phyloP scores from a whole-genome alignment of 2,797 vertebrate species.

The Brachymystax lenok region DNA sequence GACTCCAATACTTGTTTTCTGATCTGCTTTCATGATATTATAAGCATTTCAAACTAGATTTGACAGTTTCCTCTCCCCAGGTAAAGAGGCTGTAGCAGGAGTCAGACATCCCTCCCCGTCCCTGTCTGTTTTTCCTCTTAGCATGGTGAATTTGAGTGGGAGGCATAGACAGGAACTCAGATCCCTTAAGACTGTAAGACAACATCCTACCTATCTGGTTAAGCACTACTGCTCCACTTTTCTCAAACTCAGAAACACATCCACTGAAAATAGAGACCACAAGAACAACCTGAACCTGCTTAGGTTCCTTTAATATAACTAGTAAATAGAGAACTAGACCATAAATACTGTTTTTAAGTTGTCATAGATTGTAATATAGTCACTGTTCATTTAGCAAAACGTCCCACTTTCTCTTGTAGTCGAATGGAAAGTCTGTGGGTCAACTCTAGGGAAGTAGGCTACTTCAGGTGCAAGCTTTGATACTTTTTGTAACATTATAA shows the following conservation, averaged over 20 bases:
- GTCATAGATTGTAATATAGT: not conserved
- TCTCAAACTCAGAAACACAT: conserved; percentile 50
- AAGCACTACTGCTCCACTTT: conserved; percentile 58
- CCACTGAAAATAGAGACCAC: conserved; percentile 16
- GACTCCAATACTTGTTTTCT: not conserved
- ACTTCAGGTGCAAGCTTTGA: not conserved
- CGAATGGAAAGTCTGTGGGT: not conserved
- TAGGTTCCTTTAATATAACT: not conserved
- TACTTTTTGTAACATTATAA: not conserved
- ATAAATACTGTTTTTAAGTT: not conserved
- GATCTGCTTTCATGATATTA: not conserved
- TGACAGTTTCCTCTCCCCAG: conserved; percentile 1
- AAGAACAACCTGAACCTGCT: conserved; percentile 1
- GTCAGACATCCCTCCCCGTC: conserved; percentile 19
- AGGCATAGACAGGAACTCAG: conserved; percentile 74
- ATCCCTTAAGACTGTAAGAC: conserved; percentile 67
- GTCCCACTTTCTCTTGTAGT: not conserved
- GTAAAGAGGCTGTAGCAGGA: conserved; percentile 28
- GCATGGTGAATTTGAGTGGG: conserved; percentile 73
- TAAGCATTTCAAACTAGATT: not conserved
- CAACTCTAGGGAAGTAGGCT: not conserved
- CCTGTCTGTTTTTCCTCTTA: conserved; percentile 76
- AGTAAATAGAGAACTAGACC: not conserved
- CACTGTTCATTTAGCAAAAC: not conserved
- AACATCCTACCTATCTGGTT: conserved; percentile 73